phyloP scores from a whole-genome alignment of 2,888 invertebrate genomes.

The Ophonus ardosiacus region DNA sequence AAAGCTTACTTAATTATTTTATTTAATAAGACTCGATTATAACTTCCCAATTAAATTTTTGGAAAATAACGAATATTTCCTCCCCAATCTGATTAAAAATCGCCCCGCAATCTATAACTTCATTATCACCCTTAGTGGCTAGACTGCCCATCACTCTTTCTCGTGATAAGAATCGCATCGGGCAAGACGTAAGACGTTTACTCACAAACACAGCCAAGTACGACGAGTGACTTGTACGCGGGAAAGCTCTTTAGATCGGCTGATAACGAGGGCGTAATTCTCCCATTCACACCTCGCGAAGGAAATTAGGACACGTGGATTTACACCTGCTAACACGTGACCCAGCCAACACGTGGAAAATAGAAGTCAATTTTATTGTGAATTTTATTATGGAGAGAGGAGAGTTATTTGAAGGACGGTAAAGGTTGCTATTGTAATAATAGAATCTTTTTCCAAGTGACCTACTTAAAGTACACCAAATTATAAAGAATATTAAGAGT shows the following conservation, averaged over 20 bases:
- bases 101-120: neutral
- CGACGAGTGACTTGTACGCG: constrained; percentile 13
- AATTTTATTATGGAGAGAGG: neutral
- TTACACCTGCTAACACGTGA: constrained; percentile 50
- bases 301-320: constrained; percentile 54
- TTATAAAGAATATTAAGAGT: no score
- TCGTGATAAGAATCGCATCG: constrained; percentile 21
- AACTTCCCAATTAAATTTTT: no score
- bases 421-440: no score
- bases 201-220: constrained; percentile 32
- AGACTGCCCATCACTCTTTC: constrained; percentile 1
- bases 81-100: neutral
- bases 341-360: neutral
- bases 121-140: neutral
- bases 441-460: no score
- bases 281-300: constrained; percentile 56
- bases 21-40: no score
- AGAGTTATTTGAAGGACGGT: no score
- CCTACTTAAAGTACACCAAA: no score
- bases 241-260: constrained; percentile 54
- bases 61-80: neutral
- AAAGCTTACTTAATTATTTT: no score
- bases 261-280: constrained; percentile 52
- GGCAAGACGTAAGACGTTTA: constrained; percentile 9
- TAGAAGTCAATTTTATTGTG: neutral